These are phyloP conservation scores for Pteronotus mesoamericanus DNA, from an alignment of 2,797 vertebrate species.

Conservation along the genomic window DNA sequence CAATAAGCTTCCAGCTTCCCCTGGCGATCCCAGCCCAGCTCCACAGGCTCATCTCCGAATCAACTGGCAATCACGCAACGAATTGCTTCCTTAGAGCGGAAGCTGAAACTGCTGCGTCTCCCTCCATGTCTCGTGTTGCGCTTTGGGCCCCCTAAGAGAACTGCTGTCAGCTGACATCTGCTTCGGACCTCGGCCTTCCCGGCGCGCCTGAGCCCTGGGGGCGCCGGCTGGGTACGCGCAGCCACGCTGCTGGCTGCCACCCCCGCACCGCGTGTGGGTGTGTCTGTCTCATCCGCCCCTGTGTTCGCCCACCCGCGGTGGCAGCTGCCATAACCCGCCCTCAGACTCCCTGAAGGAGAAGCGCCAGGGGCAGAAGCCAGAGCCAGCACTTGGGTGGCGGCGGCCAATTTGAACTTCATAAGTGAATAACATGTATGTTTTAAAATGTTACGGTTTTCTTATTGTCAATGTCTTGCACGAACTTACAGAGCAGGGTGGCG, in stretches of 20 bases:
- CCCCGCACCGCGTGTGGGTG: neutral
- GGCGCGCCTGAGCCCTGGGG: neutral
- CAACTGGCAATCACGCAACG: neutral
- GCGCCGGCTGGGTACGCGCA: neutral
- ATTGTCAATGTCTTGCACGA: neutral
- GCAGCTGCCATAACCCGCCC: fast-evolving
- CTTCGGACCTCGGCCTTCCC: neutral
- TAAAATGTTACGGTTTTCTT: neutral
- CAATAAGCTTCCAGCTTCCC: conserved; percentile 8
- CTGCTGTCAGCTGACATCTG: fast-evolving
- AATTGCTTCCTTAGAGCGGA: neutral
- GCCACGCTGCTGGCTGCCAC: neutral
- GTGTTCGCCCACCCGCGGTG: fast-evolving
- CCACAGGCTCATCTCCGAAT: neutral
- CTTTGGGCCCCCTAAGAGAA: neutral
- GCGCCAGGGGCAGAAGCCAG: neutral
- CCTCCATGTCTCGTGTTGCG: neutral
- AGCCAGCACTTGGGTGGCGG: neutral
- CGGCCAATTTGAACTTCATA: neutral
- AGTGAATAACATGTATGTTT: neutral
- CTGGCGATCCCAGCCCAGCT: neutral
- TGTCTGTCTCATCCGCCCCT: neutral
- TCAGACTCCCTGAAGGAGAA: neutral
- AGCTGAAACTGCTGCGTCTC: neutral
- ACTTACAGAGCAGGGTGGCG: fast-evolving